Evolutionary conservation across 2,797 vertebrate species (phyloP).

Genomic region (Okamejei kenojei): DNA sequence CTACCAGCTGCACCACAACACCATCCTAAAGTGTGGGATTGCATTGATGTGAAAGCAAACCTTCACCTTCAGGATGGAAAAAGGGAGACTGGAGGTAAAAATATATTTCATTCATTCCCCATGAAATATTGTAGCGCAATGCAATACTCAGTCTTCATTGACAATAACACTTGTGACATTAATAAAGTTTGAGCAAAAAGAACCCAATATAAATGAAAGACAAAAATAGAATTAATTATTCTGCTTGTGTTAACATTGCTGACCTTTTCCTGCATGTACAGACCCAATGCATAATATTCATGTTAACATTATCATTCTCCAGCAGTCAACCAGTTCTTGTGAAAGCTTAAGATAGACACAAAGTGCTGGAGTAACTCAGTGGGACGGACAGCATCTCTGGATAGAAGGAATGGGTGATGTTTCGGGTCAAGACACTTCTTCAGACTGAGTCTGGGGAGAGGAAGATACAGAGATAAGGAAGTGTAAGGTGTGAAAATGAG

Average conservation of each 20-base stretch:
- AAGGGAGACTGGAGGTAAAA: not conserved
- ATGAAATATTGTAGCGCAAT: not conserved
- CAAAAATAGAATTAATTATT: slow-evolving; percentile 18
- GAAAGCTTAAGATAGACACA: too few relatives aligned
- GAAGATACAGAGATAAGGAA: too few relatives aligned
- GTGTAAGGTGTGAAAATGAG: too few relatives aligned
- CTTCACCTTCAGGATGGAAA: not conserved
- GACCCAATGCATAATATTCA: not conserved
- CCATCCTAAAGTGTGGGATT: not conserved
- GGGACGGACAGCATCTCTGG: too few relatives aligned
- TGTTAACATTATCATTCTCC: not conserved
- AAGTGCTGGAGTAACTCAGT: too few relatives aligned
- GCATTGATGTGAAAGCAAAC: not conserved
- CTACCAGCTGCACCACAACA: too few relatives aligned
- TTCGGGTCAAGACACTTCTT: too few relatives aligned
- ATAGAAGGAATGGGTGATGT: too few relatives aligned
- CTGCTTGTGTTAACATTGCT: slow-evolving; percentile 10
- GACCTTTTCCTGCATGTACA: not conserved
- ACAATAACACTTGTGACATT: not conserved
- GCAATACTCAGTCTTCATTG: not conserved
- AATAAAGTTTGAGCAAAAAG: slow-evolving; percentile 13
- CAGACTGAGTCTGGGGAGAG: too few relatives aligned
- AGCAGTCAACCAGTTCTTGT: not conserved
- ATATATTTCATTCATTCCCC: not conserved
- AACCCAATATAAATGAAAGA: not conserved